Conservation (phyloP, 2,888 invertebrate species). For the Hemithea aestivaria region DNA sequence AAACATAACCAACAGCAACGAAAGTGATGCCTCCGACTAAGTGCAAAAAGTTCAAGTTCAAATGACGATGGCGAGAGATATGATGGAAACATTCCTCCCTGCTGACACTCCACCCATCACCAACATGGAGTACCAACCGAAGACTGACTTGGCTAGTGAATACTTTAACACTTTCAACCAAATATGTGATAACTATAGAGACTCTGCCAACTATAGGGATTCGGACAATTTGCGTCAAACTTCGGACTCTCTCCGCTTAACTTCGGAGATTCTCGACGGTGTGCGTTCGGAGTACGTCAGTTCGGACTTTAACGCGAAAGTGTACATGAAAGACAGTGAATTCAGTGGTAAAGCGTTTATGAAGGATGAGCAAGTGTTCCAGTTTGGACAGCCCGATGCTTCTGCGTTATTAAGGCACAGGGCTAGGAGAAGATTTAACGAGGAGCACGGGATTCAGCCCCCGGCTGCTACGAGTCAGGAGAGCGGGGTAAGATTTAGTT, state of each 20-base stretch:
- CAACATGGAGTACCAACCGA: constrained; percentile 61
- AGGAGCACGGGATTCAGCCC: constrained; percentile 66
- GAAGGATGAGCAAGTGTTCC: constrained; percentile 65
- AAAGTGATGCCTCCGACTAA: constrained; percentile 53
- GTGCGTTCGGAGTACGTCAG: constrained; percentile 49
- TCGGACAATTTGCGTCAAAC: constrained; percentile 61
- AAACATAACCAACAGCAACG: constrained; percentile 11
- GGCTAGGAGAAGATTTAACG: constrained; percentile 65
- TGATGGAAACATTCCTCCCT: constrained; percentile 73
- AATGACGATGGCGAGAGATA: constrained; percentile 59
- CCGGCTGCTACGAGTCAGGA: constrained; percentile 69
- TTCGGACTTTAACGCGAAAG: constrained; percentile 38
- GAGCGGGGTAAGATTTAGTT: constrained; percentile 71
- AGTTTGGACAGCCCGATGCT: constrained; percentile 81
- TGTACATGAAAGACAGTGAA: constrained; percentile 33
- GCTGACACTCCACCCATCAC: constrained; percentile 77
- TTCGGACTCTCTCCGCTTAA: constrained; percentile 58
- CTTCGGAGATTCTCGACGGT: constrained; percentile 64
- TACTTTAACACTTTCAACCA: constrained; percentile 73
- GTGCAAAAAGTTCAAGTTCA: constrained; percentile 62
- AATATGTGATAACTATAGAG: constrained; percentile 67
- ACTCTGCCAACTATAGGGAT: constrained; percentile 61
- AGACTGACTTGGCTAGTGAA: constrained; percentile 59
- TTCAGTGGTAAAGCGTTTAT: constrained; percentile 52
- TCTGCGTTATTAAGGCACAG: constrained; percentile 74